Base-by-base conservation (phyloP, 2,113 vertebrate genomes). In the Chamaetylas fuelleborni region DNA sequence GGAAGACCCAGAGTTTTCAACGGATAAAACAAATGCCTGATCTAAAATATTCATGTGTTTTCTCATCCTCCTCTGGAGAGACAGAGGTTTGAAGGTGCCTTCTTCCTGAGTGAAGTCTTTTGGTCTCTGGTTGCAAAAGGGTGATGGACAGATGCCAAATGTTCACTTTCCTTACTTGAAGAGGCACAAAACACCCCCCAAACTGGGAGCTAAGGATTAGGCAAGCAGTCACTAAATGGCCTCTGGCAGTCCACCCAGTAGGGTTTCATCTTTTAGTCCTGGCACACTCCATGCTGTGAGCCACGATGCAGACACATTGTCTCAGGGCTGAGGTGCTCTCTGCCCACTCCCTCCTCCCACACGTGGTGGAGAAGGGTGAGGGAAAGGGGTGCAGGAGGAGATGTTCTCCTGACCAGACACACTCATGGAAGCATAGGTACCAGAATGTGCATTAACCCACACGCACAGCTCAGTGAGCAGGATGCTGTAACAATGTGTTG, bases 401-500 rank as follows among this genome's bases (percentile, higher is more conserved):
- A 57, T 18, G 8, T 65, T 31, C 26, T 78, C 8, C 45, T 66
- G 26, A 54, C 24, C 62, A 69, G 50, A 16, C 5, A 11, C 5
- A 3, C 43, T 82, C 34, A 12, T 1, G 1, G 45, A 66, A 53
- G 14, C 0, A 0, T 11, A 22, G 43, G 25, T 31, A 58, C 45
- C 31, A 48, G 33, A 14, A 9, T 0, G 0, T 38, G 34, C 33
- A 45, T 74, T 42, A 58, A 28, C 23, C 11, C 15, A 33, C 13
- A 20, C 6, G 22, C 1, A 0, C 12, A 28, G 14, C 22, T 36
- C 31, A 33, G 23, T 4, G 5, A 2, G 4, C 61, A 26, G 56
- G 19, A 29, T 74, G 66, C 33, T 77, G n/a, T 3, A 8, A 19
- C 2, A 9, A 7, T 5, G 7, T 19, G 34, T 26, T 42, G 14